Conservation (phyloP, 1,140 invertebrate genomes). For the Eubasilissa regina region DNA sequence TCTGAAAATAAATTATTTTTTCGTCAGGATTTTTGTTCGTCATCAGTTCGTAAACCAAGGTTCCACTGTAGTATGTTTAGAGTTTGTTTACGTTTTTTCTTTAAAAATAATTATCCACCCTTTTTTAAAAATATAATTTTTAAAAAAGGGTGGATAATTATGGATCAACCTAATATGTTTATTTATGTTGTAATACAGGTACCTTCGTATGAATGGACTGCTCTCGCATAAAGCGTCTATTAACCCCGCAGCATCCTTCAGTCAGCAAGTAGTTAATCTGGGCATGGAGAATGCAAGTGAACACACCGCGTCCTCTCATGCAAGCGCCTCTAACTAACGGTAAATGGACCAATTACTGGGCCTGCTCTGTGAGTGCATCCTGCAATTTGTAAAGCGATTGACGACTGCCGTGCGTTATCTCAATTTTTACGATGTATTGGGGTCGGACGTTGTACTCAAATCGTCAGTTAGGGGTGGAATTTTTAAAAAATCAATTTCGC, state of each 20-base stretch:
- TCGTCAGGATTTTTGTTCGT: no score
- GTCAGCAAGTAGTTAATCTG: background rate
- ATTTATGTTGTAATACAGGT: no score
- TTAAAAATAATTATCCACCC: background rate
- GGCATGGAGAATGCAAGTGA: constrained; percentile 13
- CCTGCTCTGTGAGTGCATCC: background rate
- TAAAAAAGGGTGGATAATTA: background rate
- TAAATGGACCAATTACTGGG: constrained; percentile 19
- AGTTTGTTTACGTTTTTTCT: background rate
- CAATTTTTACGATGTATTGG: background rate
- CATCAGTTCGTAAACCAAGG: no score
- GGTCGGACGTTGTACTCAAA: background rate
- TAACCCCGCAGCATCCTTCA: constrained; percentile 19
- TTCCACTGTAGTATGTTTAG: background rate
- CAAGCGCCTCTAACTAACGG: background rate
- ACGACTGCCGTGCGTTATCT: no score
- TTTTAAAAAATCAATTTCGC: background rate
- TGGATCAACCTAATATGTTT: no score
- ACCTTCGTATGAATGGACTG: no score
- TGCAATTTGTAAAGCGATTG: constrained; percentile 17
- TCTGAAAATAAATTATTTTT: no score
- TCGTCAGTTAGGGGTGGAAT: background rate
- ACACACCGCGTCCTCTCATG: background rate
- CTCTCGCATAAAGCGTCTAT: background rate
- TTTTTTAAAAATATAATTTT: background rate